These are phyloP conservation scores for Protonibea diacanthus DNA, from an alignment of 2,797 vertebrate genomes.

Conservation along the genomic window DNA sequence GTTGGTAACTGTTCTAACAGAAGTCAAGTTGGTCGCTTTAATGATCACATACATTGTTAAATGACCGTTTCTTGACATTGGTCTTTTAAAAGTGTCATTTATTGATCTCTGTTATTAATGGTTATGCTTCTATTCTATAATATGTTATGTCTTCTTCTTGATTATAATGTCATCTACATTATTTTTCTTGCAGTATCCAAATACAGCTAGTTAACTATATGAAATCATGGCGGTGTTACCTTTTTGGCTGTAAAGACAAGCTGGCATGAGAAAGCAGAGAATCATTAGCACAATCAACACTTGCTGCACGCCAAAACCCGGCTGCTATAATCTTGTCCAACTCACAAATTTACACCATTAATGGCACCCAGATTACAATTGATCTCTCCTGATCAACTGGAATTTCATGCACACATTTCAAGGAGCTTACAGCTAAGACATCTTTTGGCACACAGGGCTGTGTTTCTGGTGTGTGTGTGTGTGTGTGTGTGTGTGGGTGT, in stretches of 20 bases:
- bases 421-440: slow-evolving; percentile 61
- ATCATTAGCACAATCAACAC: slow-evolving; percentile 63
- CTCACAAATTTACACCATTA: slow-evolving; percentile 45
- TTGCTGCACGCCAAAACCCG: slow-evolving; percentile 39
- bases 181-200: slow-evolving; percentile 21
- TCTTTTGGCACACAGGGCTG: slow-evolving; percentile 53
- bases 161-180: slow-evolving; percentile 9
- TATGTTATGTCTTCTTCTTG: not conserved
- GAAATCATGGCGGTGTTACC: slow-evolving; percentile 37
- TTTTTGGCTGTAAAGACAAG: slow-evolving; percentile 58
- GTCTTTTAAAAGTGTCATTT: not conserved
- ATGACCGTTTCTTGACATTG: not conserved
- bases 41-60: not conserved
- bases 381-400: slow-evolving; percentile 65
- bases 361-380: slow-evolving; percentile 54
- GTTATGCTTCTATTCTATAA: not conserved
- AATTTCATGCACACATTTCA: slow-evolving; percentile 66
- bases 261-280: slow-evolving; percentile 53
- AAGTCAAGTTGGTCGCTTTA: not conserved
- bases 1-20: slow-evolving; percentile 2
- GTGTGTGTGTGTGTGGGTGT: too few relatives aligned
- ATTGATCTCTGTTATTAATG: slow-evolving; percentile 8
- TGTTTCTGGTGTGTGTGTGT: slow-evolving; percentile 39
- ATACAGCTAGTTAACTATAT: slow-evolving; percentile 39
- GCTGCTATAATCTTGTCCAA: slow-evolving; percentile 35